These are phyloP conservation scores for Ditylenchus dipsaci DNA, from an alignment of 1,140 invertebrate species.

Conservation along the genomic window DNA sequence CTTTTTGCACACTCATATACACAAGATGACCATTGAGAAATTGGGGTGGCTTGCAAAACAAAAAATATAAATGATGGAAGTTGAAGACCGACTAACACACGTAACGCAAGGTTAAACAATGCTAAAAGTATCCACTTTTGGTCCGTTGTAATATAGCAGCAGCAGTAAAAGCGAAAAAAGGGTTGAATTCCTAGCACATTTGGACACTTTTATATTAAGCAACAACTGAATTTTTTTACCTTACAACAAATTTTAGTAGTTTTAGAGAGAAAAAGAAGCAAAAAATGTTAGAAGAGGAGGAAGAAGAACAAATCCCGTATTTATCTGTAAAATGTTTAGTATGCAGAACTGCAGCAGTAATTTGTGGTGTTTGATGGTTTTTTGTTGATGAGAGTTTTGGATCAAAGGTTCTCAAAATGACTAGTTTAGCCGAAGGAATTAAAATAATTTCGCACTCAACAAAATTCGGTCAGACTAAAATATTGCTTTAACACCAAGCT, in stretches of 20 bases:
- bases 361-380: too few relatives aligned
- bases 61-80: background rate
- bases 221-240: background rate
- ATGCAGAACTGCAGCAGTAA: background rate
- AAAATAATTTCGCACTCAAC: too few relatives aligned
- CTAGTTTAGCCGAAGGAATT: too few relatives aligned
- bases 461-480: too few relatives aligned
- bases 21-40: background rate
- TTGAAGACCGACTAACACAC: constrained; percentile 3
- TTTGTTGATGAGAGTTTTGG: too few relatives aligned
- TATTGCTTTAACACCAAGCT: too few relatives aligned
- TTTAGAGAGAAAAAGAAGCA: background rate
- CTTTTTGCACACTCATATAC: background rate
- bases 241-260: background rate
- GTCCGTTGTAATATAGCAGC: background rate
- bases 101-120: background rate
- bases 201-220: background rate
- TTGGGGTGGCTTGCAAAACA: too few relatives aligned
- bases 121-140: background rate
- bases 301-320: background rate
- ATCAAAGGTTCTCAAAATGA: too few relatives aligned
- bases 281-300: background rate
- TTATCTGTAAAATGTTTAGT: background rate
- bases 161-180: background rate
- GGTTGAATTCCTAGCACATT: background rate